phyloP scores from a whole-genome alignment of 2,888 invertebrate species.

The Callimorpha dominula region DNA sequence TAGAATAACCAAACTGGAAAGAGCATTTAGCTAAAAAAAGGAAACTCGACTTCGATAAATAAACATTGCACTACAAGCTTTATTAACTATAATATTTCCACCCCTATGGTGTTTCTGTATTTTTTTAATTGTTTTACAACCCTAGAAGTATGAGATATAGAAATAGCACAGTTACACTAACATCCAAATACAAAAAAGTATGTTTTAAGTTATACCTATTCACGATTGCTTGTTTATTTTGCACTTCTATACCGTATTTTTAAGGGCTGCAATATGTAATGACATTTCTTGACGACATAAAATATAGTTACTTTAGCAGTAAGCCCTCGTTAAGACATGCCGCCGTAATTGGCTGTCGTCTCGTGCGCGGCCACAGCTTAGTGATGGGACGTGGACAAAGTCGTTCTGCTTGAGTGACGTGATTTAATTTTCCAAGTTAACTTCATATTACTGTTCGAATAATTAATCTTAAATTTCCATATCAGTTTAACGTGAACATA shows the following conservation, averaged over 20 bases:
- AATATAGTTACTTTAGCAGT: neutral
- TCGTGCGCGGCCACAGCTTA: slow-evolving; percentile 17
- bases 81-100: too few relatives aligned
- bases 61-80: too few relatives aligned
- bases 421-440: neutral
- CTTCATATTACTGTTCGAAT: neutral
- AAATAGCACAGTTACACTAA: too few relatives aligned
- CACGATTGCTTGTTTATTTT: too few relatives aligned
- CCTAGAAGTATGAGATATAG: too few relatives aligned
- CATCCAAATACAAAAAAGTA: too few relatives aligned
- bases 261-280: slow-evolving; percentile 1
- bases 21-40: too few relatives aligned
- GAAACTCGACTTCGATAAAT: too few relatives aligned
- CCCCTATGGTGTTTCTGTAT: too few relatives aligned
- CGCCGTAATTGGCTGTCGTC: slow-evolving; percentile 31
- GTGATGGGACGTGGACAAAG: slow-evolving; percentile 25
- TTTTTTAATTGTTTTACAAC: too few relatives aligned
- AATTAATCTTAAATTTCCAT: neutral
- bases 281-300: slow-evolving; percentile 10
- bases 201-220: too few relatives aligned
- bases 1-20: neutral
- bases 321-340: slow-evolving; percentile 8
- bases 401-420: slow-evolving; percentile 18
- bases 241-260: neutral
- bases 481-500: too few relatives aligned